phyloP scores from a whole-genome alignment of 2,797 vertebrate species.

The Semaprochilodus insignis region DNA sequence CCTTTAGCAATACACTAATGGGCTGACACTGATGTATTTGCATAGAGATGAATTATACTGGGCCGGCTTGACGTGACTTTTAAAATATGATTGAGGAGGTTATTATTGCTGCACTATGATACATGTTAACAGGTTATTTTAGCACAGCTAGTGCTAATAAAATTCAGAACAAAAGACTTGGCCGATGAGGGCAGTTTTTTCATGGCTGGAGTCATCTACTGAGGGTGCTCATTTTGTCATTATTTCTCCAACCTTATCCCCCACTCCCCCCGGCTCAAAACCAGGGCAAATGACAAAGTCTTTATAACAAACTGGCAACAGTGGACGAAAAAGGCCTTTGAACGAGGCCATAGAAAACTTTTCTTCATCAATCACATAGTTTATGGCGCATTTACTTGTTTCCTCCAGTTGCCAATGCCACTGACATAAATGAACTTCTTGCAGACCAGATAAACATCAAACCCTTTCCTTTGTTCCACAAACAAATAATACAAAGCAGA shows the following conservation, averaged over 20 bases:
- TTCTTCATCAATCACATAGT: constrained; percentile 63
- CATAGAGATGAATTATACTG: constrained; percentile 94
- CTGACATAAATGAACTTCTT: neutral
- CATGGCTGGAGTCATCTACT: constrained; percentile 72
- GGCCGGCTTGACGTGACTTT: constrained; percentile 89
- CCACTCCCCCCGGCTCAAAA: constrained; percentile 25
- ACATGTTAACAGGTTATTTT: constrained; percentile 85
- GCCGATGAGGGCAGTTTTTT: constrained; percentile 70
- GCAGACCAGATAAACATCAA: neutral
- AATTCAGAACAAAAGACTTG: constrained; percentile 77
- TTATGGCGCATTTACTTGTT: constrained; percentile 33
- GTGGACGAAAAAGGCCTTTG: constrained; percentile 34
- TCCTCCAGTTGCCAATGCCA: constrained; percentile 8
- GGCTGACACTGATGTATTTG: constrained; percentile 91
- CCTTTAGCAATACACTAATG: constrained; percentile 88
- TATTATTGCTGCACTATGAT: constrained; percentile 87
- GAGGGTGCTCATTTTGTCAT: constrained; percentile 78
- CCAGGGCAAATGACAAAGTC: constrained; percentile 51
- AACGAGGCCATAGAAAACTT: constrained; percentile 61
- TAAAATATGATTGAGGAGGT: constrained; percentile 95
- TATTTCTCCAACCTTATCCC: constrained; percentile 63
- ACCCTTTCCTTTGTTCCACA: neutral
- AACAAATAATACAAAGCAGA: constrained; percentile 33
- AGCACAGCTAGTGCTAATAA: constrained; percentile 81
- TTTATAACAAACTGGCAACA: constrained; percentile 46